A percentile compares a stretch with the other conserved stretches of the same genome.
Evolutionary conservation across 2,113 vertebrate genomes (phyloP).

Genomic region (Ceratotherium simum): DNA sequence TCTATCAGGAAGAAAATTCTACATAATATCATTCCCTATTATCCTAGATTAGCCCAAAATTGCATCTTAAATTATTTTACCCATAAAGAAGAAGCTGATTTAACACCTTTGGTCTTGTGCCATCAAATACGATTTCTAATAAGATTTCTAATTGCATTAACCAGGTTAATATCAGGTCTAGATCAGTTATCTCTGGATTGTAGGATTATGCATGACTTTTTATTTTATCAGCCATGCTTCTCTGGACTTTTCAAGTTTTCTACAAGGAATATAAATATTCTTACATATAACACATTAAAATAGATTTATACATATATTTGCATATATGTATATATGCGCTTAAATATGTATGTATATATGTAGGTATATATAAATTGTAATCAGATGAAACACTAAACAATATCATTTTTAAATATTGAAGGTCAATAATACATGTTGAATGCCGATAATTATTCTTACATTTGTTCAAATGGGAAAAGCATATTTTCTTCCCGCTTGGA

Average conservation of each 20-base stretch:
- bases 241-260: constrained; percentile 25
- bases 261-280: not conserved
- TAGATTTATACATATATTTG: not conserved
- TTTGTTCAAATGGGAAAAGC: not conserved
- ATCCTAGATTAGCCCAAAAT: not conserved
- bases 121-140: not conserved
- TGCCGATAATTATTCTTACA: not conserved
- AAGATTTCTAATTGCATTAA: not conserved
- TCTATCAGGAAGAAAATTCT: not conserved
- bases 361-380: not conserved
- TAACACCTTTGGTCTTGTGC: not conserved
- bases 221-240: not conserved
- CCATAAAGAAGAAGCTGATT: not conserved
- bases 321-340: not conserved
- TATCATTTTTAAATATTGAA: not conserved
- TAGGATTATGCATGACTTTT: not conserved
- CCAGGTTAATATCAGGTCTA: not conserved
- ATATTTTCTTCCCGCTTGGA: not conserved
- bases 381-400: constrained; percentile 29
- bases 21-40: not conserved
- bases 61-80: constrained; percentile 12
- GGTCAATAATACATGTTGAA: not conserved
- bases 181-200: not conserved
- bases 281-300: not conserved
- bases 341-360: not conserved